Evolutionary conservation across 2,888 invertebrate species (phyloP).

Genomic region (Drosophila neonasuta): DNA sequence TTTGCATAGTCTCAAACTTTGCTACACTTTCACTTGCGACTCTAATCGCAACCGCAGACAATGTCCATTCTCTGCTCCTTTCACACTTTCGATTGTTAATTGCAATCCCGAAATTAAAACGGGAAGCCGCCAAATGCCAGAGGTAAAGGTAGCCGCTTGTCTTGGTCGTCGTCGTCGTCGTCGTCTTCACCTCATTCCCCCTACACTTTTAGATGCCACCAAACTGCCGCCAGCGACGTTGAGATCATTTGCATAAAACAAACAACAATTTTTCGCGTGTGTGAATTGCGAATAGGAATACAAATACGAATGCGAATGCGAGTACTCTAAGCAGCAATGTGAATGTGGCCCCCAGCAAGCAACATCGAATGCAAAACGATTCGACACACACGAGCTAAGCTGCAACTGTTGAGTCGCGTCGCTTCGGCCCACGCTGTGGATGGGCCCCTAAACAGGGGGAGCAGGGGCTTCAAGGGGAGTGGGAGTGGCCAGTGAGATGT

Average conservation of each 20-base stretch:
- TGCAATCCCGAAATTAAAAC: conserved; percentile 50
- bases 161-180: conserved; percentile 6
- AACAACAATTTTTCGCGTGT: conserved; percentile 63
- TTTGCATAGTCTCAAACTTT: conserved; percentile 1
- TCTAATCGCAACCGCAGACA: conserved; percentile 26
- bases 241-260: conserved; percentile 75
- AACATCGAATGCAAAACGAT: conserved; percentile 56
- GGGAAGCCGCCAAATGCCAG: conserved; percentile 39
- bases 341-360: conserved; percentile 65
- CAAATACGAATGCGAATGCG: not conserved
- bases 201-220: conserved; percentile 35
- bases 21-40: conserved; percentile 41
- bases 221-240: conserved; percentile 19
- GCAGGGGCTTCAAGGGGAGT: conserved; percentile 11
- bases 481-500: conserved; percentile 8
- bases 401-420: conserved; percentile 15
- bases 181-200: conserved; percentile 15
- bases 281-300: conserved; percentile 32
- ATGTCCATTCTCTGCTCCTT: conserved; percentile 39
- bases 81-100: conserved; percentile 75
- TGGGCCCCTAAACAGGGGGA: conserved; percentile 2
- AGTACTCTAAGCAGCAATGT: conserved; percentile 40
- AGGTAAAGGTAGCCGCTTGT: conserved; percentile 37
- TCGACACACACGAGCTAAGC: conserved; percentile 58
- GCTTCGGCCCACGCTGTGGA: conserved; percentile 47